Evolutionary conservation across 2,888 invertebrate species (phyloP), one percentile per base, ranked within the genome.

Genomic region (Aphidoletes aphidimyza): DNA sequence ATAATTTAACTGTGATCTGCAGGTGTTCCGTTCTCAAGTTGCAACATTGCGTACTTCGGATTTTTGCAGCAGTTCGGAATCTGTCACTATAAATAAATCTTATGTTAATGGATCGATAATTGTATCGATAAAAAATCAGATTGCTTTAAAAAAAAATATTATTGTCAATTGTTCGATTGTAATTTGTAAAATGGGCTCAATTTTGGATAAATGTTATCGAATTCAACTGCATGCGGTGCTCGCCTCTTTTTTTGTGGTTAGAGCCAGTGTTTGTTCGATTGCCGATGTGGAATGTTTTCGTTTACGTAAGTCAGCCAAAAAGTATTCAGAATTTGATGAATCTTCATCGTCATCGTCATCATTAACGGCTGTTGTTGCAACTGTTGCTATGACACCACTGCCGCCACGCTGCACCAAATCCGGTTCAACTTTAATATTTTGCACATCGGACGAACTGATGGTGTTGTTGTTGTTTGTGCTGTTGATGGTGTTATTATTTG

Each of bases 361-460:
- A n/a, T 42, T 42, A 6, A 39, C 42, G 3, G 39, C 26, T 45
- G 83, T 26, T 45, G 83, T 83, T 83, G 83, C 81, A 30, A 81
- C 81, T 8, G 81, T 81, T 36, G 81, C 81, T n/a, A 81, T 81
- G 17, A 81, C 83, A 26, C 42, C 83, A n/a, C 83, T 47, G 19
- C 9, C 14, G 30, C 42, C n/a, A 8, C 81, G 81, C 14, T 83
- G 39, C 42, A 85, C 22, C 14, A 85, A 83, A 37, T 85, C 85
- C 17, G 85, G 85, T 54, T 85, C 85, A 45, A 85, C 84, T 85
- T 85, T 85, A 17, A 85, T 85, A 83, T 85, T 85, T 83, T 85
- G 83, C 36, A 69, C 30, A 36, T 78, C 42, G 22, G 49, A 83
- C 36, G 37, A 45, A 34, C 85, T 83, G 34, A 54, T 54, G 6